phyloP scores from a whole-genome alignment of 2,113 vertebrate genomes.

The Agelaius phoeniceus region DNA sequence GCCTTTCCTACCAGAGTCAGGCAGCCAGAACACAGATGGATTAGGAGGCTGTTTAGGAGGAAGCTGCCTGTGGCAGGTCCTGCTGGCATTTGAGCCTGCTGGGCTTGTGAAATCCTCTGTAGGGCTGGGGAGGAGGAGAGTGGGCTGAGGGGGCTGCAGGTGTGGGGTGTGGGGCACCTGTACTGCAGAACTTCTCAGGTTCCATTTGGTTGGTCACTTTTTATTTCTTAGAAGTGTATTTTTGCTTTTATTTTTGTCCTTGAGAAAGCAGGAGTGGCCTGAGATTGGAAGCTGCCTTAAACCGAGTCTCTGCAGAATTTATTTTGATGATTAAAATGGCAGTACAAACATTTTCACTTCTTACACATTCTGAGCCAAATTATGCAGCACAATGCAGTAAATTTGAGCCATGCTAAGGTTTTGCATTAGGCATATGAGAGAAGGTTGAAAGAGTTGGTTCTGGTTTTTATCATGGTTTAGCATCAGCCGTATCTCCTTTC shows the following conservation, averaged over 20 bases:
- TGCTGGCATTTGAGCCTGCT: not conserved
- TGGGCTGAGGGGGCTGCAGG: not conserved
- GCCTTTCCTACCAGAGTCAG: not conserved
- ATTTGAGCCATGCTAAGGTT: conserved; percentile 29
- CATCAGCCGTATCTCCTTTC: conserved; percentile 57
- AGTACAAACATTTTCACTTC: not conserved
- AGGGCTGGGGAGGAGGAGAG: not conserved
- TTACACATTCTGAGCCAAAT: not conserved
- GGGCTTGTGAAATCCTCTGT: not conserved
- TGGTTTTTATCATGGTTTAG: conserved; percentile 36
- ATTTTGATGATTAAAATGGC: not conserved
- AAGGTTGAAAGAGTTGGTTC: conserved; percentile 7
- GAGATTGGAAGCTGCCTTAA: not conserved
- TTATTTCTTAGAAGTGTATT: not conserved
- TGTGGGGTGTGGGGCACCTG: no score
- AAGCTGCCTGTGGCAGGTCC: not conserved
- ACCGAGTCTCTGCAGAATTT: not conserved
- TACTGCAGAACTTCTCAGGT: not conserved
- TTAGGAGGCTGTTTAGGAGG: not conserved
- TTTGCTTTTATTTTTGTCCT: not conserved
- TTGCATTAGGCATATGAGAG: conserved; percentile 40
- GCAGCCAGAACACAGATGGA: not conserved
- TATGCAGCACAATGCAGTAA: not conserved
- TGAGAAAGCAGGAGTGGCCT: not conserved
- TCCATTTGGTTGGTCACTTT: not conserved